Base-by-base conservation (phyloP, 1,140 invertebrate genomes). In the Heliconius hewitsoni region DNA sequence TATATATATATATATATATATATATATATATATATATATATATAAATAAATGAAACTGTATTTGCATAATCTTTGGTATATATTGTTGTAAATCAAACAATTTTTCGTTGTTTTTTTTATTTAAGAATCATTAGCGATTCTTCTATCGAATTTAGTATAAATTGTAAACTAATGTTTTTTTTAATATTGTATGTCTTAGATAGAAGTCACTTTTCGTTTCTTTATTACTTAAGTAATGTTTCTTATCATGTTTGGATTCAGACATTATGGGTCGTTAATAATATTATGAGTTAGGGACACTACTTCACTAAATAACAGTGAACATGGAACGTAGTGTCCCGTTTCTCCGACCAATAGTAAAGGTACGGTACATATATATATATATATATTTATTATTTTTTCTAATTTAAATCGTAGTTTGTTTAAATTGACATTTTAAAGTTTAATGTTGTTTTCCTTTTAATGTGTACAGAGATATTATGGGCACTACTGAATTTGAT, bases 391-490 rank as follows among this genome's bases (percentile, higher is more conserved):
- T 37, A 37, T 37, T 50, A 52, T 30, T 66, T 11, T 66, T 89
- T 90, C 86, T 88, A 90, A 86, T 87, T 88, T 88, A 87, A 86
- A 85, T 84, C 80, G 16, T 87, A 88, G 80, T 77, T 86, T 87
- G 78, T 85, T 90, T 84, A 80, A 77, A 73, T 80, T 80, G 88
- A 87, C 81, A 84, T 85, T 30, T 27, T 73, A 84, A 81, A 84
- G 73, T 85, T 77, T 82, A 85, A 82, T 81, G 66, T 82, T 77
- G 82, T 81, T 83, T 84, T 83, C 78, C 73, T 76, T 30, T 82
- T 76, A 76, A 72, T 81, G 78, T 83, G 52, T 77, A 52, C 18
- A 52, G 50, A 78, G 71, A n/a, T n/a, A 77, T 72, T 55, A 71
- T 57, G 55, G 18, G 13, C 46, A 74, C 9, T 72, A 42, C 55